phyloP scores from a whole-genome alignment of 2,113 vertebrate genomes.

The Zosterops borbonicus region DNA sequence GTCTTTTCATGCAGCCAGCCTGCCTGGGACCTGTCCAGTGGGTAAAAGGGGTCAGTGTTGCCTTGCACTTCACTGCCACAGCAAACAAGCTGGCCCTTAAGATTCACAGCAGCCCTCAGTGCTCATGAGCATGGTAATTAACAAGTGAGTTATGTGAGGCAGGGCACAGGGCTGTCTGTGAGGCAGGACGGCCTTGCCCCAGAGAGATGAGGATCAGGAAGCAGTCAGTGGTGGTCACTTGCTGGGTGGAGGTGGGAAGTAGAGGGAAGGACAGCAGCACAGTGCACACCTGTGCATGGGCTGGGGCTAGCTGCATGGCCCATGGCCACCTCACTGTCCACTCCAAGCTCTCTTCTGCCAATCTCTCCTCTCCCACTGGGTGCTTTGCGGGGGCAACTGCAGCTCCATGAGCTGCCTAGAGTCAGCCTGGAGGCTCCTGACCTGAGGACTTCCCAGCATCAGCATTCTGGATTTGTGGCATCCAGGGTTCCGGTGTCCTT shows the following conservation, averaged over 20 bases:
- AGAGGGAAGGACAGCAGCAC: not conserved
- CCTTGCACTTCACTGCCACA: not conserved
- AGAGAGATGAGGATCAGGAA: not conserved
- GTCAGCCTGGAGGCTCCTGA: not conserved
- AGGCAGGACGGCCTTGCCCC: not conserved
- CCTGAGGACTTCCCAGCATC: not conserved
- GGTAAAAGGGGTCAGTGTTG: not conserved
- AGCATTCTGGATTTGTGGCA: not conserved
- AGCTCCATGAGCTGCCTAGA: not conserved
- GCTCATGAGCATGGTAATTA: not conserved
- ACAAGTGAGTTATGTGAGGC: not conserved
- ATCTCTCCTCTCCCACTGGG: not conserved
- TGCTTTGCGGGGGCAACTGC: not conserved
- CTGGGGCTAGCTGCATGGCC: not conserved
- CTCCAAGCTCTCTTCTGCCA: not conserved
- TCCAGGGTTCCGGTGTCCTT: not conserved
- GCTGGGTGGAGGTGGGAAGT: not conserved
- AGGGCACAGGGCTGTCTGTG: not conserved
- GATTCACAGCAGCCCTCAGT: not conserved
- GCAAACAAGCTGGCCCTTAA: not conserved
- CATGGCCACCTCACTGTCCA: accelerated
- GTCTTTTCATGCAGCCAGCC: not conserved
- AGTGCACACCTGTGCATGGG: accelerated
- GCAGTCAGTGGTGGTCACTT: not conserved
- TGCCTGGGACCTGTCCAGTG: not conserved